Evolutionary conservation across 2,888 invertebrate genomes (phyloP), one percentile per base, ranked within the genome.

Genomic region (Pomacea canaliculata): DNA sequence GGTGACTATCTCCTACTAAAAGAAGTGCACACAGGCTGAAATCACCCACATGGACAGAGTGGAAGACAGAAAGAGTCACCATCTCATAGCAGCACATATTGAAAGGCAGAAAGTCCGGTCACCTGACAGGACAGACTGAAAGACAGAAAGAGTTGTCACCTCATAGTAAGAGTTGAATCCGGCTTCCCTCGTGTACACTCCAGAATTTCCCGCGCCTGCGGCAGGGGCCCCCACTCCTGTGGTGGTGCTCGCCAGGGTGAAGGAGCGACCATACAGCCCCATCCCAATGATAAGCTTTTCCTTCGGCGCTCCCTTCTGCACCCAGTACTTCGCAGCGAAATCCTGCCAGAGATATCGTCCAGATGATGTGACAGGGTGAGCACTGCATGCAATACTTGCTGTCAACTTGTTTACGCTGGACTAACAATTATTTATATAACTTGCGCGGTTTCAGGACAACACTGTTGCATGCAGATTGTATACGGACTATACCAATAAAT

Each of bases 81-180:
- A 51, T 8, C 51, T 51, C 51, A 51, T 10, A 13, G 51, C 51
- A 51, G 51, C 51, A 51, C 51, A 23, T n/a, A 51, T 51, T 10
- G 51, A 13, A 8, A 13, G 27, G 0, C 27, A 23, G 23, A 23
- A 23, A 23, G 23, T 63, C 18, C 18, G 63, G 9, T 1, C 27
- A 9, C 16, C 12, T 2, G 7, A 56, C 8, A 23, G 10, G 10
- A 13, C 51, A 19, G 63, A 68, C 9, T 73, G 51, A 23, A 27
- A 49, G 59, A n/a, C 7, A 68, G 9, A 46, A 37, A n/a, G 23
- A 49, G 37, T 13, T 12, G 60, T 62, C 70, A 89, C 88, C 85
- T 90, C 89, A 70, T 89, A 88, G 77, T 88, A 89, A 7, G 88
- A 78, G 23, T 87, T 70, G 74, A 87, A 86, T n/a, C 89, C 90